Percentiles rank a stretch among this genome's conserved stretches.
phyloP scores from a whole-genome alignment of 2,797 vertebrate species.

The Helicolenus hilgendorfi region DNA sequence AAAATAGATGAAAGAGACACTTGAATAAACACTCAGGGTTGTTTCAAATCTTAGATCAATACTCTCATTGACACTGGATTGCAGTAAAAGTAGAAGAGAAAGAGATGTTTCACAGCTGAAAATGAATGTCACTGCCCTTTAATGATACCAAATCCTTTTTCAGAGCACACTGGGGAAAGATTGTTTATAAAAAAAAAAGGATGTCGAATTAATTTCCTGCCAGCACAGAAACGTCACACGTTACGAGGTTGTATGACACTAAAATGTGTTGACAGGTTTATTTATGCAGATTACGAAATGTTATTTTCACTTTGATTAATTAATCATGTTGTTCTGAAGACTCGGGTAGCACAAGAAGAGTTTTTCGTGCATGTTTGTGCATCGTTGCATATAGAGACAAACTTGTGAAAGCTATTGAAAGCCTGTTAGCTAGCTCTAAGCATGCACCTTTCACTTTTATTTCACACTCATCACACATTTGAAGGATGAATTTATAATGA shows the following conservation, averaged over 20 bases:
- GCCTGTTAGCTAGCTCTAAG: neutral
- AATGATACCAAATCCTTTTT: neutral
- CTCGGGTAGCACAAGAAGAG: neutral
- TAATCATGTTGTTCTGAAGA: neutral
- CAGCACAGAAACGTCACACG: neutral
- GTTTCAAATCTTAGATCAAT: neutral
- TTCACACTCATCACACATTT: neutral
- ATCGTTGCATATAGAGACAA: neutral
- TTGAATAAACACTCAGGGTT: neutral
- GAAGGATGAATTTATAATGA: neutral
- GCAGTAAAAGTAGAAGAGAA: neutral
- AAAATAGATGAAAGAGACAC: neutral
- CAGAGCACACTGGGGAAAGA: neutral
- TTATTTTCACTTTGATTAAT: slow-evolving; percentile 10
- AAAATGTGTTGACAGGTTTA: neutral
- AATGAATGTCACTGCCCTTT: neutral
- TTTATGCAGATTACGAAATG: neutral
- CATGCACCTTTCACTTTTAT: neutral
- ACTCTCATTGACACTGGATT: neutral
- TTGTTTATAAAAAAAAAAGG: neutral
- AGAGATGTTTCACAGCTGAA: neutral
- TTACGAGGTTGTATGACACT: neutral
- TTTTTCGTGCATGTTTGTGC: neutral
- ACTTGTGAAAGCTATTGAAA: neutral
- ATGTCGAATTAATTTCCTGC: neutral